Base-by-base conservation (phyloP, 2,888 invertebrate genomes). In the Asteroscopus sphinx region DNA sequence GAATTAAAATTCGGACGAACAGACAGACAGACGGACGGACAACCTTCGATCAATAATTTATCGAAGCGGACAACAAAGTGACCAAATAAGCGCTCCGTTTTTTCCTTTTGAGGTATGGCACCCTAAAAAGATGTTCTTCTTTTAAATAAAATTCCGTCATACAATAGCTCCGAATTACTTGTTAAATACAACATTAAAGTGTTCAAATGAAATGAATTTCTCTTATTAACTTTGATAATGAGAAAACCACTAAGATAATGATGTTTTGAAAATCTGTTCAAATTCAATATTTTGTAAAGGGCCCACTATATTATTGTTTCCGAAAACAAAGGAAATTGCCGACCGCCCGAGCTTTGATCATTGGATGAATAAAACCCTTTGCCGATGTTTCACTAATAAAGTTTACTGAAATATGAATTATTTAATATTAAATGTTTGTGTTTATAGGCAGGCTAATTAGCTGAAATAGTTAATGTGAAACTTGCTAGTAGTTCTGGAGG, bases 311-410 rank as follows among this genome's bases (percentile, higher is more conserved):
- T 58, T 69, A 71, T 69, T 65, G 67, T 69, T 66, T 61, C 39
- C 36, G 67, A 59, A 45, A 68, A 74, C 76, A 78, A 77, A 75
- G 78, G 80, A 76, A 76, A 74, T 76, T 76, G 58, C 44, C 51
- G 53, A 52, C 57, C 59, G 44, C 58, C 52, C 45, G 25, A 51
- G 57, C 79, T 81, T 82, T 79, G 80, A 82, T 79, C 78, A 68
- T 32, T 67, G 57, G 56, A 57, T 68, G 68, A 65, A 61, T 70
- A 66, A 62, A 61, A 56, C 58, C 68, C 73, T 76, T 76, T 73
- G 71, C 61, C 52, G 60, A 74, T 72, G 68, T 63, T 76, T 62
- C 58, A 69, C 64, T 73, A 68, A 66, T 74, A 75, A 57, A 77
- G 44, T 69, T 68, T 62, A 62, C 64, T 52, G 26, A 69, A 75